Evolutionary conservation across 2,888 invertebrate species (phyloP).

Genomic region (Temnothorax ravouxi): DNA sequence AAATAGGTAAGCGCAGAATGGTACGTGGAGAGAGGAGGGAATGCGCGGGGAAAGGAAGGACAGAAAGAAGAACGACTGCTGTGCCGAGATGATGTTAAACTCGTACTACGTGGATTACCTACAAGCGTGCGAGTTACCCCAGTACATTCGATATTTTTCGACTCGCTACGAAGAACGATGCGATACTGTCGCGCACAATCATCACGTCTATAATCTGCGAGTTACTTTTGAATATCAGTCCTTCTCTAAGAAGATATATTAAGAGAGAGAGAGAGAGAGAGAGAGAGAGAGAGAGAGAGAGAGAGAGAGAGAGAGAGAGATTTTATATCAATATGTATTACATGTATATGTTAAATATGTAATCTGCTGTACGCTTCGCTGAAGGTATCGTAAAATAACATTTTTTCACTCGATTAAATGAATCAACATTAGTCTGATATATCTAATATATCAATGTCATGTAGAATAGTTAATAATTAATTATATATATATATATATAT

Average conservation of each 20-base stretch:
- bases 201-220: constrained; percentile 17
- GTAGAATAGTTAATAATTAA: background rate
- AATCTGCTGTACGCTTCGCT: background rate
- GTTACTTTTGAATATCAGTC: background rate
- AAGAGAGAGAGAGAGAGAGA: background rate
- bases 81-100: constrained; percentile 64
- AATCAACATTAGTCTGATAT: background rate
- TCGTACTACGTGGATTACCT: constrained; percentile 53
- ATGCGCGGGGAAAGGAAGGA: constrained; percentile 2
- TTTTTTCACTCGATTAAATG: background rate
- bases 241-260: background rate
- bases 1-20: constrained; percentile 70
- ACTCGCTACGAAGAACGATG: constrained; percentile 22
- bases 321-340: background rate
- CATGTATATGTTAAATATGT: background rate
- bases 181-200: constrained; percentile 1
- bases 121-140: constrained; percentile 45
- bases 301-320: background rate
- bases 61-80: constrained; percentile 59
- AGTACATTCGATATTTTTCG: constrained; percentile 50
- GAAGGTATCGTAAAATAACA: background rate
- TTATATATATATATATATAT: background rate
- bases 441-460: background rate
- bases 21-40: constrained; percentile 21
- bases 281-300: background rate